Base-by-base conservation (phyloP, 2,113 vertebrate species). In the Argyrosomus japonicus region DNA sequence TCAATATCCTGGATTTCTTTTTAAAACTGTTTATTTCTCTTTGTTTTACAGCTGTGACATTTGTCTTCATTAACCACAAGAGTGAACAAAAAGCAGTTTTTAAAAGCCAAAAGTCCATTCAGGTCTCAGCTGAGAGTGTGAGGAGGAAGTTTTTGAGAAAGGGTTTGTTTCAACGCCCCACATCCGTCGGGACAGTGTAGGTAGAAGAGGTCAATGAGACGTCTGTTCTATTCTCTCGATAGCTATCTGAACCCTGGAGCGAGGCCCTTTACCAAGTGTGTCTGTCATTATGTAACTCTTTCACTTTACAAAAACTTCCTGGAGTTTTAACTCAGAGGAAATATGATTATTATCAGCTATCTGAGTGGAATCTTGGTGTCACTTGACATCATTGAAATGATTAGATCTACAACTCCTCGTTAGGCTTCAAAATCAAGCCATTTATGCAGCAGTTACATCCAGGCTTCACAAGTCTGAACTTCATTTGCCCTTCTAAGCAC, bases 331-430 rank as follows among this genome's bases (percentile, higher is more conserved):
- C 75, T 60, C 40, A 54, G 9, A 1, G 63, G 56, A 51, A 72
- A 75, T 17, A 45, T 51, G 82, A 72, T 60, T 10, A 3, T 19
- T 14, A 76, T 85, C 63, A 25, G 14, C 14, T 0, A 40, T 69
- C 25, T 58, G n/a, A 53, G 15, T 2, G 18, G 8, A 77, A 17
- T 21, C 6, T 68, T 32, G 15, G 19, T 21, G 11, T 77, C 75
- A 53, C 4, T 3, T 63, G 53, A 63, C 61, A 32, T 81, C 64
- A 79, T 32, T 87, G 70, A 88, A 87, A 91, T 75, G 25, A 68
- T 71, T 62, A 23, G 6, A 85, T 82, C 25, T n/a, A 2, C 36
- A 72, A 57, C 1, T 70, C 45, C 12, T 40, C 23, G 0, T n/a
- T 3, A 21, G 25, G 29, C 68, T 79, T 68, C n/a, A 56, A 8